Evolutionary conservation across 2,888 invertebrate species (phyloP).

Genomic region (Agrotis clavis): DNA sequence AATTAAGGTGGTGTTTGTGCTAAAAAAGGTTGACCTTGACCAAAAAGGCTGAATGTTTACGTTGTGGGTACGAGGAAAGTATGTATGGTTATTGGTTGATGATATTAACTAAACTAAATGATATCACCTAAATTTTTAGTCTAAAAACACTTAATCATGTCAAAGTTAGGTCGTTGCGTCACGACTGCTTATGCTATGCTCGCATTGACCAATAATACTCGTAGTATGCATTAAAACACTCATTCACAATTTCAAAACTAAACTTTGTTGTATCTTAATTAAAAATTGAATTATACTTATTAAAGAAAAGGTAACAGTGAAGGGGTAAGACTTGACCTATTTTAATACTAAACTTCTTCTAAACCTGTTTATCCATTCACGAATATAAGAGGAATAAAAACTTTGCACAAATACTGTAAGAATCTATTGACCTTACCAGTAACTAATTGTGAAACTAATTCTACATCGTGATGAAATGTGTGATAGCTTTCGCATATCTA

Average conservation of each 20-base stretch:
- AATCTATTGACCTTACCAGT: neutral
- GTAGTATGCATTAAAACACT: too few species aligned
- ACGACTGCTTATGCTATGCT: too few species aligned
- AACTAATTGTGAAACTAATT: constrained; percentile 13
- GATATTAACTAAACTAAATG: neutral
- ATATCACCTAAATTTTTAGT: neutral
- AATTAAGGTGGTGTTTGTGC: constrained; percentile 11
- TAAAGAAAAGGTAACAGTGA: too few species aligned
- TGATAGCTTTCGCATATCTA: constrained; percentile 11
- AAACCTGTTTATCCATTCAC: neutral
- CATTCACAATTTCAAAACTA: too few species aligned
- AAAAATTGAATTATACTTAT: too few species aligned
- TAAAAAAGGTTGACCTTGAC: constrained; percentile 42
- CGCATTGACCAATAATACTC: too few species aligned
- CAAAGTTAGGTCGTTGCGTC: too few species aligned
- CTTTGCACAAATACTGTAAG: neutral
- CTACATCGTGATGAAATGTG: neutral
- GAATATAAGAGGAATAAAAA: neutral
- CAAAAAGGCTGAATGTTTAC: neutral
- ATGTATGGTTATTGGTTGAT: neutral
- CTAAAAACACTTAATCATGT: neutral
- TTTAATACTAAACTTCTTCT: neutral
- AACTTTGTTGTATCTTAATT: too few species aligned
- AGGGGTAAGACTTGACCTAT: too few species aligned
- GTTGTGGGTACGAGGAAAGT: neutral